phyloP scores from a whole-genome alignment of 2,888 invertebrate species.

The Neoitamus cyanurus region DNA sequence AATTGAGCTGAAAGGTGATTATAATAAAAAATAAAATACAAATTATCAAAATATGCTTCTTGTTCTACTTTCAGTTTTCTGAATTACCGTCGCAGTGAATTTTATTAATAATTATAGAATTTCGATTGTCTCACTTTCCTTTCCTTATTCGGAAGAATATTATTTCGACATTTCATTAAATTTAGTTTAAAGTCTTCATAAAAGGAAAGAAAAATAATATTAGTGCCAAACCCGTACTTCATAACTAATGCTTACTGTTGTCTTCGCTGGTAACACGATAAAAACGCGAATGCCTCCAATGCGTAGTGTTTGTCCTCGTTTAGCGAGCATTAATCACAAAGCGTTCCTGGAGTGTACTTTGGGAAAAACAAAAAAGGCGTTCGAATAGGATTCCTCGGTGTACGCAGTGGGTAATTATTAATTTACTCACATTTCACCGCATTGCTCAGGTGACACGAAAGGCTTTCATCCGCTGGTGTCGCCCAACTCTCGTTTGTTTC shows the following conservation, averaged over 20 bases:
- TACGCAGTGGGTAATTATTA: constrained; percentile 19
- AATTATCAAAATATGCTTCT: too few relatives aligned
- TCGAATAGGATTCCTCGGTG: constrained; percentile 16
- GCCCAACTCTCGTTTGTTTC: neutral
- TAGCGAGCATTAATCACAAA: constrained; percentile 40
- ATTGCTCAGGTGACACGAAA: constrained; percentile 16
- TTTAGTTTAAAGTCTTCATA: too few relatives aligned
- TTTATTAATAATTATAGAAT: too few relatives aligned
- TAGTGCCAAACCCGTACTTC: too few relatives aligned
- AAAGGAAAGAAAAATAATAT: too few relatives aligned
- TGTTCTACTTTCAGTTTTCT: too few relatives aligned
- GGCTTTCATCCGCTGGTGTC: neutral
- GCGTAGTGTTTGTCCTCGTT: constrained; percentile 13
- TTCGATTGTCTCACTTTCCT: too few relatives aligned
- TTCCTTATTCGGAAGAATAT: too few relatives aligned
- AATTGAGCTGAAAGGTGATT: too few relatives aligned
- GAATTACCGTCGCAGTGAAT: too few relatives aligned
- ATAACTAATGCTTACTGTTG: neutral
- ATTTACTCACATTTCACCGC: constrained; percentile 26
- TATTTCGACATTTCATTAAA: too few relatives aligned
- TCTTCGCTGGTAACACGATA: neutral
- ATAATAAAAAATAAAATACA: too few relatives aligned
- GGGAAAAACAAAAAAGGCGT: neutral
- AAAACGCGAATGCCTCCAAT: neutral
- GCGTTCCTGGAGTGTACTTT: neutral